Evolutionary conservation across 2,888 invertebrate genomes (phyloP), one percentile per base, ranked within the genome.

Genomic region (Drosophila peninsularis): DNA sequence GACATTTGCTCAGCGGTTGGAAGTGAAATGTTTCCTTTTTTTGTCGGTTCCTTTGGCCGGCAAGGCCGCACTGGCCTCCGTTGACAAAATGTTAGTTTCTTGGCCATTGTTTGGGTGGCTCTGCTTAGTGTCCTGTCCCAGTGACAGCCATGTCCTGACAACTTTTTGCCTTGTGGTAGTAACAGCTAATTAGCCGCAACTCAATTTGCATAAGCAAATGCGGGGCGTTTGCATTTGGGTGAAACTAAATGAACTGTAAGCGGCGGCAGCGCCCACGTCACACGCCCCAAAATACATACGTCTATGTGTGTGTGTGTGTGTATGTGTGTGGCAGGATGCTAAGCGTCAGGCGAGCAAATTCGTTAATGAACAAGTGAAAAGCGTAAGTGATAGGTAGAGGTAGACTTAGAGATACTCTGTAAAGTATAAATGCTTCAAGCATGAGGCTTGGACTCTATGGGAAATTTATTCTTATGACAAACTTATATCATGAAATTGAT

Each of bases 221-320:
- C 54, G 58, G 39, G 61, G 62, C 71, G 57, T 70, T 63, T 69
- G 64, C 71, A 58, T 62, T 70, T 55, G 41, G 58, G 21, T 54
- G 65, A 60, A 64, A 70, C 70, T 70, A 81, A 81, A 81, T 81
- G 82, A 81, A 84, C 82, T 78, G 84, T 75, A 78, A 81, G 65
- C 75, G 61, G 62, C 56, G 64, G 45, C 68, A 47, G 21, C 62
- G 74, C 68, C 78, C 68, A 83, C 54, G 53, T 62, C 67, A 64
- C 67, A 64, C 72, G 70, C 73, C 61, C 61, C 60, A 56, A 70
- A 53, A 50, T 45, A 50, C 27, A 64, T 34, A 30, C 10, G 24
- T 52, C 19, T 10, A 19, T 57, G 65, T 54, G 52, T 50, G 41
- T 13, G 19, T 52, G 50, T 30, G 47, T 24, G 24, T 32, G 24